Evolutionary conservation across 2,888 invertebrate species (phyloP).

Genomic region (Epinotia brunnichana): DNA sequence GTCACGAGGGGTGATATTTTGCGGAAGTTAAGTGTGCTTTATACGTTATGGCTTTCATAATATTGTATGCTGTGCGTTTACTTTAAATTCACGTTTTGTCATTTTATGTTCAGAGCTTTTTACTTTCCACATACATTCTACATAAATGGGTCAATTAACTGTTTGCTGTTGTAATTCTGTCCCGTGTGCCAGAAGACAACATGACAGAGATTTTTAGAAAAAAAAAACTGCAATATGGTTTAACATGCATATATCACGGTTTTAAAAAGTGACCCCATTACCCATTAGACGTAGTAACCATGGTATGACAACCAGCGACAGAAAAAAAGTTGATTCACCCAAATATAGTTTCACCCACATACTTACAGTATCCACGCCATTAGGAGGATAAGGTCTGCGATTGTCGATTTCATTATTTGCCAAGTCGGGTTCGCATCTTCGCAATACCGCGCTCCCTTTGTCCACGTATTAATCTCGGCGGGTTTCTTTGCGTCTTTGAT

Average conservation of each 20-base stretch:
- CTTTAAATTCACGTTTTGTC: not conserved
- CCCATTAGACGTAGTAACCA: not conserved
- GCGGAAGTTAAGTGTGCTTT: conserved; percentile 27
- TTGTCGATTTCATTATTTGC: conserved; percentile 61
- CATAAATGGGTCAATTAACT: not conserved
- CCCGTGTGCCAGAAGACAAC: too few relatives aligned
- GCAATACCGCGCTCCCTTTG: conserved; percentile 65
- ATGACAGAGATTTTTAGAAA: too few relatives aligned
- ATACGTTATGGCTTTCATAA: conserved; percentile 17
- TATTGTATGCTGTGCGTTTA: conserved; percentile 20
- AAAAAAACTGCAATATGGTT: too few relatives aligned
- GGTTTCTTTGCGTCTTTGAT: conserved; percentile 79
- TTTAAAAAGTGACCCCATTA: too few relatives aligned
- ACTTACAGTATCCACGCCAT: not conserved
- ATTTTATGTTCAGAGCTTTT: not conserved
- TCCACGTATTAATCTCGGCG: conserved; percentile 77
- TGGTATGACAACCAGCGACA: not conserved
- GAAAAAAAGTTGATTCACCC: too few relatives aligned
- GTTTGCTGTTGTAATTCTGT: too few relatives aligned
- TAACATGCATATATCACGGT: too few relatives aligned
- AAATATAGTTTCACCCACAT: not conserved
- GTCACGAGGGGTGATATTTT: conserved; percentile 29
- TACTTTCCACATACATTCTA: not conserved
- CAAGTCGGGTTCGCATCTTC: conserved; percentile 57
- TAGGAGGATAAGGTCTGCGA: conserved; percentile 29